Evolutionary conservation across 30 jellyfish, hydroid and myxozoan genomes (phyloP).

Genomic region (Hydra vulgaris): DNA sequence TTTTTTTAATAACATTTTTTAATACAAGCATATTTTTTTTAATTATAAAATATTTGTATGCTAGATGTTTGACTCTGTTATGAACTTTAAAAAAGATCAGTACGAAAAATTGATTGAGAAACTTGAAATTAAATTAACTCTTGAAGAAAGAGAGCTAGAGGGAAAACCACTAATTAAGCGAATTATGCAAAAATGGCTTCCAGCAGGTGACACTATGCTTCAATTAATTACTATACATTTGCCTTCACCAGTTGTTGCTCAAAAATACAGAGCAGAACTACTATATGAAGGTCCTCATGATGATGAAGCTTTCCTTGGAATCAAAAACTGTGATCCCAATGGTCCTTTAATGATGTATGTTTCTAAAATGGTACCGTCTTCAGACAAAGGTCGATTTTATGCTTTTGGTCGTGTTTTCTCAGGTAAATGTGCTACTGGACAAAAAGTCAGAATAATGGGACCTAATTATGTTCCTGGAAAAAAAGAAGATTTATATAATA

Average conservation of each 20-base stretch:
- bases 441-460: conserved; percentile 94
- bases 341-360: conserved; percentile 98
- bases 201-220: conserved; percentile 96
- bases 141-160: conserved; percentile 78
- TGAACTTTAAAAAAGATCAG: conserved; percentile 74
- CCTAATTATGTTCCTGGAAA: conserved; percentile 94
- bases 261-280: conserved; percentile 94
- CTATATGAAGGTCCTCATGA: conserved; percentile 97
- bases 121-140: conserved; percentile 52
- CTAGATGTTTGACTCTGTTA: conserved; percentile 89
- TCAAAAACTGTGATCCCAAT: conserved; percentile 85
- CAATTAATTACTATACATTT: conserved; percentile 93
- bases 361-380: conserved; percentile 99
- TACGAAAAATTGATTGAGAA: conserved; percentile 49
- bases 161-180: conserved; percentile 79
- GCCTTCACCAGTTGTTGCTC: conserved; percentile 99
- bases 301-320: conserved; percentile 89
- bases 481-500: conserved; percentile 73
- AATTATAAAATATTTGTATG: neutral
- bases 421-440: conserved; percentile 96
- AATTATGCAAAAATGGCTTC: conserved; percentile 95
- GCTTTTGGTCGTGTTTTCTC: conserved; percentile 99
- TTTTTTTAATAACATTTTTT: no score
- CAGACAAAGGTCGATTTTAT: conserved; percentile 98
- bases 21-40: no score